phyloP scores from a whole-genome alignment of 2,888 invertebrate species.

The Ptychoptera albimana region DNA sequence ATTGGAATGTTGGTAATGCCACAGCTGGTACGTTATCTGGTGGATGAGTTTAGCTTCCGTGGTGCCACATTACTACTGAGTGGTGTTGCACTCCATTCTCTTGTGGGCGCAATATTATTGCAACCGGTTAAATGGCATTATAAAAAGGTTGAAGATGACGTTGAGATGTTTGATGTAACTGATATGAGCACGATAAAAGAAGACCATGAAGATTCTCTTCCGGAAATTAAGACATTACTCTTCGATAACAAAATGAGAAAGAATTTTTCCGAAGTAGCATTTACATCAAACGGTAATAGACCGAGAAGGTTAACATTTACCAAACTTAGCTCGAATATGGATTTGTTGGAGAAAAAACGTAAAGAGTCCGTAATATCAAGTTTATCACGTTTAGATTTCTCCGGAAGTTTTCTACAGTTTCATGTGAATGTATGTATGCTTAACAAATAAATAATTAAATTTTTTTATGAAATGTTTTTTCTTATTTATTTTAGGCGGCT shows the following conservation, averaged over 20 bases:
- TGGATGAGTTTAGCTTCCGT: constrained; percentile 46
- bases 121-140: constrained; percentile 59
- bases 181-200: constrained; percentile 56
- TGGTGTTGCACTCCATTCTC: constrained; percentile 48
- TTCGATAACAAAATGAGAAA: constrained; percentile 24
- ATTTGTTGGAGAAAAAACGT: constrained; percentile 30
- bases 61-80: constrained; percentile 53
- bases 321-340: constrained; percentile 28
- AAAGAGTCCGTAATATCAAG: constrained; percentile 55
- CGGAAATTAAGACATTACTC: constrained; percentile 28
- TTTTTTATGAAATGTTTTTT: not conserved
- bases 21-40: constrained; percentile 48
- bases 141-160: constrained; percentile 31
- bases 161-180: constrained; percentile 23
- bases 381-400: constrained; percentile 57
- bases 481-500: constrained; percentile 6
- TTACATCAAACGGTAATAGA: constrained; percentile 17
- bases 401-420: constrained; percentile 53
- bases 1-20: constrained; percentile 68
- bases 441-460: not conserved
- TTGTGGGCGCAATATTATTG: constrained; percentile 47
- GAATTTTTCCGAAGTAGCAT: constrained; percentile 28
- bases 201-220: constrained; percentile 37
- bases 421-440: constrained; percentile 41
- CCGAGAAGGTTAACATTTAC: constrained; percentile 29